A percentile compares a stretch with the other conserved stretches of the same genome.
phyloP scores from a whole-genome alignment of 2,113 vertebrate genomes.

The Pseudonaja textilis region DNA sequence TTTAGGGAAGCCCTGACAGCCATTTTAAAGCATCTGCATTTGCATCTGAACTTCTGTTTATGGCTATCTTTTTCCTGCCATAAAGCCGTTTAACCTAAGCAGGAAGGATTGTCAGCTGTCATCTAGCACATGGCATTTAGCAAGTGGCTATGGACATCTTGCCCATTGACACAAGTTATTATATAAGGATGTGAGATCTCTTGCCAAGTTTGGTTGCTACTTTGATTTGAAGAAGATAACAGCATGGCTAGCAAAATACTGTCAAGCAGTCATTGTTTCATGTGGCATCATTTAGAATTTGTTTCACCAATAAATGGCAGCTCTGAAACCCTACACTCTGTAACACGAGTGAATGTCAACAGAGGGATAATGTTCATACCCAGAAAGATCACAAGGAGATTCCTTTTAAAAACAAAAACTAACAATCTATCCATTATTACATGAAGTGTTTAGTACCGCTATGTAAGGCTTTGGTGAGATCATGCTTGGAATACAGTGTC shows the following conservation, averaged over 20 bases:
- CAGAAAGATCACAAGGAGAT: constrained; percentile 29
- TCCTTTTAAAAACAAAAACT: constrained; percentile 26
- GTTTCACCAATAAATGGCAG: neutral
- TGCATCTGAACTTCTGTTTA: neutral
- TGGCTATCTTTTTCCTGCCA: neutral
- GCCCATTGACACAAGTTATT: neutral
- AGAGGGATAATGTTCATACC: neutral
- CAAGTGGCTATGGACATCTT: neutral
- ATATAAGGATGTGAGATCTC: neutral
- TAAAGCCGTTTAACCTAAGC: neutral
- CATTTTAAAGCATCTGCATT: neutral
- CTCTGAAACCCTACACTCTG: neutral
- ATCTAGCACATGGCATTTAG: neutral
- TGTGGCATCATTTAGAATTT: neutral
- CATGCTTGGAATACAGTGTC: neutral
- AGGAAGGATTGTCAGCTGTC: neutral
- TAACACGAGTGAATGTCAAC: neutral
- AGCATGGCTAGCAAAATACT: neutral
- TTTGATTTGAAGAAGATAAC: neutral
- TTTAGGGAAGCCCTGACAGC: neutral
- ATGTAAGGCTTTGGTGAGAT: neutral
- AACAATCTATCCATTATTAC: constrained; percentile 25
- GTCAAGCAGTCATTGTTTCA: neutral
- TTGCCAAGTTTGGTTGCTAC: neutral
- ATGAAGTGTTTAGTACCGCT: neutral